Conservation (phyloP, 2,888 invertebrate genomes). For the Brachylomia viminalis region DNA sequence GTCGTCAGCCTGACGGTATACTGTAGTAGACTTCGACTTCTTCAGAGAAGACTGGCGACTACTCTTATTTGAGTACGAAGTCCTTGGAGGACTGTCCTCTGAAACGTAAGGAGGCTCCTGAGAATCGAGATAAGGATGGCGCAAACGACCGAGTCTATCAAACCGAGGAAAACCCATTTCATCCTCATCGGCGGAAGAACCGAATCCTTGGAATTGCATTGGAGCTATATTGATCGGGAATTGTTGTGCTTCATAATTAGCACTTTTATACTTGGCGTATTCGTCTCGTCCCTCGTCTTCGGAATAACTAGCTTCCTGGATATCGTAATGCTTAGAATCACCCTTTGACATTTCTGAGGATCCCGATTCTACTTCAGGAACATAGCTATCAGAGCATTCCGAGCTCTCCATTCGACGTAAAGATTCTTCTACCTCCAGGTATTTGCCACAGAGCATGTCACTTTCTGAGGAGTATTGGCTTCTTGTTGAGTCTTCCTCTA, state of each 20-base stretch:
- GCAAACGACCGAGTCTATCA: conserved; percentile 90
- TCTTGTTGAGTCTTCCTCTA: conserved; percentile 89
- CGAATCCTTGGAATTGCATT: conserved; percentile 91
- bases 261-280: conserved; percentile 85
- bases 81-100: conserved; percentile 87
- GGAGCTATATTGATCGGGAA: conserved; percentile 87
- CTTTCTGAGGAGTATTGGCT: conserved; percentile 89
- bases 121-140: conserved; percentile 88
- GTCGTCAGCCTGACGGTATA: conserved; percentile 83
- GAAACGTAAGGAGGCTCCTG: conserved; percentile 87
- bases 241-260: conserved; percentile 84
- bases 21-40: conserved; percentile 80
- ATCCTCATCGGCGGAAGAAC: conserved; percentile 92
- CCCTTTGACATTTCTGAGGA: conserved; percentile 91
- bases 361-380: conserved; percentile 92
- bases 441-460: conserved; percentile 83
- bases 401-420: conserved; percentile 91
- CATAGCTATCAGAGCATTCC: conserved; percentile 93
- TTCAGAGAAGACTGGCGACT: conserved; percentile 89
- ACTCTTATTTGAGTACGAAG: conserved; percentile 86
- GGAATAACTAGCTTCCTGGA: conserved; percentile 87
- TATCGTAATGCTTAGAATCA: conserved; percentile 85
- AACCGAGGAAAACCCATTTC: conserved; percentile 92
- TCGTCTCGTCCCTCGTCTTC: conserved; percentile 90
- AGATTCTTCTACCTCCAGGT: conserved; percentile 84